Evolutionary conservation across 2,113 vertebrate species (phyloP).

Genomic region (Pituophis catenifer): DNA sequence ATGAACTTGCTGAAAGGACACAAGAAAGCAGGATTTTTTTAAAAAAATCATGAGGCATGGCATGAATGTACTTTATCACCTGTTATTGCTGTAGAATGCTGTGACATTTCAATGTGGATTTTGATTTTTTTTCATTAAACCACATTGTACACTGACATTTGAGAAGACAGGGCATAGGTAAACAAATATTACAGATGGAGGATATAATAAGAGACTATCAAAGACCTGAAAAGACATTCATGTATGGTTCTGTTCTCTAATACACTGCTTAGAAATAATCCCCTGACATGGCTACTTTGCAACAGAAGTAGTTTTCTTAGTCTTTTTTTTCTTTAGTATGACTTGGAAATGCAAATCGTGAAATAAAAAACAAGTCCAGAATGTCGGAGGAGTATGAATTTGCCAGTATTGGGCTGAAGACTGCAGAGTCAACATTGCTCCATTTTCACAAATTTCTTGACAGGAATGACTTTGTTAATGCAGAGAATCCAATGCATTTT

Average conservation of each 20-base stretch:
- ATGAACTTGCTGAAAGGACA: conserved; percentile 77
- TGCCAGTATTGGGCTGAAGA: neutral
- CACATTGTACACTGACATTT: neutral
- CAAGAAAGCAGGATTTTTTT: conserved; percentile 43
- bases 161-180: neutral
- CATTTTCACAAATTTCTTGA: neutral
- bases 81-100: neutral
- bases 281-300: neutral
- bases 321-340: neutral
- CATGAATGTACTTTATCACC: neutral
- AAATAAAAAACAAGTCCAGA: neutral
- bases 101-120: neutral
- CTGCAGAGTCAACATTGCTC: neutral
- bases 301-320: neutral
- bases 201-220: neutral
- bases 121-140: neutral
- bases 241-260: neutral
- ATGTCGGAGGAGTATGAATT: neutral
- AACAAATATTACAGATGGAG: neutral
- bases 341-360: neutral
- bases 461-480: neutral
- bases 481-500: neutral
- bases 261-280: neutral
- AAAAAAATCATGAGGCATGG: conserved; percentile 29
- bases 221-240: neutral